These are phyloP conservation scores for Lamprologus sp. DNA, from an alignment of 2,113 vertebrate species.

Conservation along the genomic window DNA sequence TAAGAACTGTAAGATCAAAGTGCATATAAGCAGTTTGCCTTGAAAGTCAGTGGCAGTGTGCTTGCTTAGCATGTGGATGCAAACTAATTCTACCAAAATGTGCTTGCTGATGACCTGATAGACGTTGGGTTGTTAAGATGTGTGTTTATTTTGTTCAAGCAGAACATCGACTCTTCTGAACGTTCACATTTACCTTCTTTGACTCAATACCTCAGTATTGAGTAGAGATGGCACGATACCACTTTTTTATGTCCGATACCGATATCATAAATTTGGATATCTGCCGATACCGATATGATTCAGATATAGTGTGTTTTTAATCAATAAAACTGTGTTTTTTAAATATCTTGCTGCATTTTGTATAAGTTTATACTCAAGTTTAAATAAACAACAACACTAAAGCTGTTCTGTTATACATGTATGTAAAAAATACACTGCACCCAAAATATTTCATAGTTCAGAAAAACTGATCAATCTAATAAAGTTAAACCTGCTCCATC, in stretches of 20 bases:
- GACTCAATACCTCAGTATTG: not conserved
- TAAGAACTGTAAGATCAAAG: not conserved
- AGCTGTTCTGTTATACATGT: too few relatives aligned
- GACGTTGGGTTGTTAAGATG: not conserved
- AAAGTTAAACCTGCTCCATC: too few relatives aligned
- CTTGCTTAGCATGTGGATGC: not conserved
- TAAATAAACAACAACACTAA: too few relatives aligned
- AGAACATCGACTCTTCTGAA: not conserved
- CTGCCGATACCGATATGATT: too few relatives aligned
- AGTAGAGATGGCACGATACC: not conserved
- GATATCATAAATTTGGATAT: too few relatives aligned
- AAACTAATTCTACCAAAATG: not conserved
- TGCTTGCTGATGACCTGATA: not conserved
- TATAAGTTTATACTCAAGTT: too few relatives aligned
- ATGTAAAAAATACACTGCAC: fast-evolving
- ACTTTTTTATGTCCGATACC: too few relatives aligned
- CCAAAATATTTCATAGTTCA: too few relatives aligned
- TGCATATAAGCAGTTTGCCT: not conserved
- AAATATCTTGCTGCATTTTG: fast-evolving
- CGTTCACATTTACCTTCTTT: not conserved
- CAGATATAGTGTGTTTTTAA: too few relatives aligned
- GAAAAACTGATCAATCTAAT: too few relatives aligned
- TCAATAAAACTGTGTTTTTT: too few relatives aligned
- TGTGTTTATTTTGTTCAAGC: not conserved
- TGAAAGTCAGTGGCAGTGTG: not conserved